A percentile compares a stretch with the other conserved stretches of the same genome.
These are phyloP conservation scores for Ciona savignyi DNA, from an alignment of 23 tunicate genomes.

Conservation along the genomic window DNA sequence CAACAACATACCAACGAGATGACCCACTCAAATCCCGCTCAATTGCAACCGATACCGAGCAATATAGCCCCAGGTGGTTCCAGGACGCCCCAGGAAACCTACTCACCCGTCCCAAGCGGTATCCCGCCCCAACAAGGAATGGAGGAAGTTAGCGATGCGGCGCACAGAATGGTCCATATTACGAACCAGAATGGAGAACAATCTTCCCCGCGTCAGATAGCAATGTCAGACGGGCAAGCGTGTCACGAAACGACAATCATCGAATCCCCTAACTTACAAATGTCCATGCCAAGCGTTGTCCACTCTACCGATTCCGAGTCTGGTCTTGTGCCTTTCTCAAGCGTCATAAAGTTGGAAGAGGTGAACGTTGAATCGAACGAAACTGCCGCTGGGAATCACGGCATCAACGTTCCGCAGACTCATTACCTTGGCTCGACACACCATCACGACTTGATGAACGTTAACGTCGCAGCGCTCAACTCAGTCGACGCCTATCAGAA, in stretches of 20 bases:
- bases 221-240: not conserved
- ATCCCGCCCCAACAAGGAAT: not conserved
- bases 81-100: slow-evolving; percentile 36
- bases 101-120: slow-evolving; percentile 34
- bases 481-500: slow-evolving; percentile 55
- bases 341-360: slow-evolving; percentile 42
- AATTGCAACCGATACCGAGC: slow-evolving; percentile 3
- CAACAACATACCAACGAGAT: slow-evolving; percentile 18
- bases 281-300: slow-evolving; percentile 17
- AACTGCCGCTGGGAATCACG: not conserved
- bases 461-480: slow-evolving; percentile 50
- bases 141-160: slow-evolving; percentile 9
- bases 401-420: not conserved
- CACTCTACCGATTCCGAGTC: slow-evolving; percentile 20
- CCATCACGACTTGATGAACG: slow-evolving; percentile 69
- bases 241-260: slow-evolving; percentile 12
- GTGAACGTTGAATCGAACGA: slow-evolving; percentile 1
- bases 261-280: slow-evolving; percentile 28
- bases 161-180: slow-evolving; percentile 19
- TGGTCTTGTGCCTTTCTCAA: slow-evolving; percentile 25
- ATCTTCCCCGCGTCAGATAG: slow-evolving; percentile 7
- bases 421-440: slow-evolving; percentile 8
- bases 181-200: slow-evolving; percentile 33
- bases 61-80: slow-evolving; percentile 7
- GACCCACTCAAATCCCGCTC: not conserved